These are phyloP conservation scores for Danio kyathit DNA, from an alignment of 2,797 vertebrate species.

Conservation along the genomic window DNA sequence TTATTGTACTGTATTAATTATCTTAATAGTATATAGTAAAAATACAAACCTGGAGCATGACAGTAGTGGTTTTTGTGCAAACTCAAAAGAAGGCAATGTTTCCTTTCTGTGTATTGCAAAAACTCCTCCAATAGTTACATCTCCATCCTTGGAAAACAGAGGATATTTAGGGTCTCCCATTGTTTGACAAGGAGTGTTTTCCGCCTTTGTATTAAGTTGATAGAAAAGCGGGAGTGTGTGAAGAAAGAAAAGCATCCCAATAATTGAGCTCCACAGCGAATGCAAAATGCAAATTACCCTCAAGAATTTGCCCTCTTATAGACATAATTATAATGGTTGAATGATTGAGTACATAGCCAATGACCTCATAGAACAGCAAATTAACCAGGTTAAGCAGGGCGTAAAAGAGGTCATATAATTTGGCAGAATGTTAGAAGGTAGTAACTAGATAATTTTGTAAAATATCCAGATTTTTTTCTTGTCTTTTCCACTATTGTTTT, in stretches of 20 bases:
- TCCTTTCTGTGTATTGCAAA: conserved; percentile 80
- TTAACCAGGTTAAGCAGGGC: not conserved
- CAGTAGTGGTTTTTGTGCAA: conserved; percentile 72
- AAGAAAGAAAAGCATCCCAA: conserved; percentile 57
- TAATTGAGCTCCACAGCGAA: not conserved
- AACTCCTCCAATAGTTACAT: conserved; percentile 74
- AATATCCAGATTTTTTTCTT: too few relatives aligned
- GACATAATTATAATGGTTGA: conserved; percentile 17
- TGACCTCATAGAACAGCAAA: conserved; percentile 23
- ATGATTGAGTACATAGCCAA: conserved; percentile 16
- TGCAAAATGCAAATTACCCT: not conserved
- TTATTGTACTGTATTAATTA: too few relatives aligned
- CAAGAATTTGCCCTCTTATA: conserved; percentile 26
- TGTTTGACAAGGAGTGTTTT: conserved; percentile 67
- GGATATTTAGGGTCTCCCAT: conserved; percentile 70
- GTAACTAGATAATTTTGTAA: too few relatives aligned
- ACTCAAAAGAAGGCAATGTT: conserved; percentile 66
- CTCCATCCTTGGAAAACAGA: conserved; percentile 74
- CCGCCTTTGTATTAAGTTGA: conserved; percentile 44
- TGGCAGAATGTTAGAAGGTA: too few relatives aligned
- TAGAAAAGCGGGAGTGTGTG: conserved; percentile 45
- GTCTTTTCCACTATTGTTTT: too few relatives aligned
- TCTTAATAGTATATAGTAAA: not conserved
- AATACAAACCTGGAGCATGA: conserved; percentile 75
- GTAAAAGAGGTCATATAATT: too few relatives aligned